Evolutionary conservation across 30 jellyfish, hydroid and myxozoan genomes (phyloP), one percentile per base, ranked within the genome.

Genomic region (Hydractinia echinata): DNA sequence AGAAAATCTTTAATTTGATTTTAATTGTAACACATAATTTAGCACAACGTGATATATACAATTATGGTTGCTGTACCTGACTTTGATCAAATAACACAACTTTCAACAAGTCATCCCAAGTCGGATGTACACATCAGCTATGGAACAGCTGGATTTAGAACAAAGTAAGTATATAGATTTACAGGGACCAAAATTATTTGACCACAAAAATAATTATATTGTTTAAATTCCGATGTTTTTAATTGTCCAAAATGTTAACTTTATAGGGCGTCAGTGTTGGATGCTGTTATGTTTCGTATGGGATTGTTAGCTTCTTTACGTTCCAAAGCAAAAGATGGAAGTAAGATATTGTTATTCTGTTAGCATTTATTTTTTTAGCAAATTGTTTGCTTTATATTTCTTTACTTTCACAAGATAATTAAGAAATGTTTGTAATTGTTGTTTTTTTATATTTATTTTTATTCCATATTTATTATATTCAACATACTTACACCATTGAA

Each of bases 141-240:
- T 82, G 97, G 97, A 5, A 91, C 97, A 21, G 97, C 97, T 19
- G 97, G 97, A 7, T 91, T 91, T 62, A 84, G 97, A 14, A 83
- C 76, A 54, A 84, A 76, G 97, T 91, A 85, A 70, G 66, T 62
- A 16, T 67, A 8, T 48, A 1, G 0, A 58, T 11, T 11, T 58
- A 16, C 19, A 58, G 39, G 39, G 74, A n/a, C 6, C 4, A n/a
- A n/a, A 6, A 13, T 58, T 58, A 58, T 13, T 0, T 11, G 9
- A 18, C 53, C 50, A 5, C 51, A n/a, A 60, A 54, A 18, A 20
- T 30, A 11, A 19, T 11, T 14, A 15, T 13, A 9, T 30, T 30
- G 44, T 30, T 30, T 30, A 30, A 30, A 0, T 30, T 30, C 44
- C 2, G 44, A 30, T 30, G 2, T 30, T 39, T 13, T 13, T 16